Conservation (phyloP, 1,140 invertebrate genomes). For the Teleopsis dalmanni region DNA sequence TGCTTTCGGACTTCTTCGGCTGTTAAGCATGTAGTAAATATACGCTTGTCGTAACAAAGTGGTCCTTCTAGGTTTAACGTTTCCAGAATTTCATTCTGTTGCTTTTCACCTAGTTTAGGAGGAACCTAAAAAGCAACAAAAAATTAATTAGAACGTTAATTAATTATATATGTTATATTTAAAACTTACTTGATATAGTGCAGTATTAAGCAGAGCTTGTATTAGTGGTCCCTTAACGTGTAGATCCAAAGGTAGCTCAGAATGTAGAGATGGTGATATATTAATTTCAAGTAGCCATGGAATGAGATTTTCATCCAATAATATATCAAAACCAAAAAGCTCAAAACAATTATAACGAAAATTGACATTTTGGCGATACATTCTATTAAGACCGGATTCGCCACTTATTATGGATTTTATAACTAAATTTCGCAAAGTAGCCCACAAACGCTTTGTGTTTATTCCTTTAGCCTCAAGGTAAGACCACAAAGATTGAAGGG, state of each 20-base stretch:
- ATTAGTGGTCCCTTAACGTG: conserved; percentile 92
- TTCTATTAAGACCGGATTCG: conserved; percentile 62
- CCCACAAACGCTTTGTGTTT: conserved; percentile 72
- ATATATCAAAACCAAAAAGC: conserved; percentile 74
- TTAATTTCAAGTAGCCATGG: conserved; percentile 97
- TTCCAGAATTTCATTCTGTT: conserved; percentile 45
- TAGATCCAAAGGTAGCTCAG: conserved; percentile 82
- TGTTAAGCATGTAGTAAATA: conserved; percentile 58
- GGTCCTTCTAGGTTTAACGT: conserved; percentile 47
- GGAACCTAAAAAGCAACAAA: conserved; percentile 41
- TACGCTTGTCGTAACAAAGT: conserved; percentile 55
- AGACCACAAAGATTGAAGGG: conserved; percentile 65
- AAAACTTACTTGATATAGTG: conserved; percentile 67
- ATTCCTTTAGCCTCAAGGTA: conserved; percentile 64
- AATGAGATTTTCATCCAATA: conserved; percentile 73
- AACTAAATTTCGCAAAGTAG: conserved; percentile 67
- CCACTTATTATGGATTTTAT: conserved; percentile 77
- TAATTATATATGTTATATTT: not conserved
- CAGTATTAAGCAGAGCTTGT: conserved; percentile 83
- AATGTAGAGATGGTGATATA: conserved; percentile 91
- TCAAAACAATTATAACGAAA: conserved; percentile 74
- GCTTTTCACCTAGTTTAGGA: conserved; percentile 44
- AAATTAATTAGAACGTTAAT: not conserved
- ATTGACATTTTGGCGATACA: conserved; percentile 62
- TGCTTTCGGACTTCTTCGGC: conserved; percentile 60